Percentiles rank a stretch among this genome's conserved stretches.
phyloP scores from a whole-genome alignment of 2,888 invertebrate genomes.

The Brachyopa scutellaris region DNA sequence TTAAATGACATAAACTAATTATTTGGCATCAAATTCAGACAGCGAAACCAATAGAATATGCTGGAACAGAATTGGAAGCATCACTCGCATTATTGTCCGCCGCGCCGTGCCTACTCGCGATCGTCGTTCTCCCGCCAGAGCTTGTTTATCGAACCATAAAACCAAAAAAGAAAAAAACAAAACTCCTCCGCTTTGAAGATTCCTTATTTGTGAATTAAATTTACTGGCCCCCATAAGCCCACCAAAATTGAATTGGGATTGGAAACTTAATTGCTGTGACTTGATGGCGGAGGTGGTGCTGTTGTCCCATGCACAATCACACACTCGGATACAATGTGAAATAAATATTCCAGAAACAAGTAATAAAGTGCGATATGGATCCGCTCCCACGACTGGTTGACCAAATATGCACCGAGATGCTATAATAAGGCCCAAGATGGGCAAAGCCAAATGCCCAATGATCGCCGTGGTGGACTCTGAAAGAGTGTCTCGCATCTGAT shows the following conservation, averaged over 20 bases:
- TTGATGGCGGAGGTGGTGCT: constrained; percentile 19
- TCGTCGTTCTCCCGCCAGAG: constrained; percentile 25
- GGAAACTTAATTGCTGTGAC: constrained; percentile 48
- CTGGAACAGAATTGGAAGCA: constrained; percentile 37
- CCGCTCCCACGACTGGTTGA: constrained; percentile 66
- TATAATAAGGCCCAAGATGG: constrained; percentile 61
- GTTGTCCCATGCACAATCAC: constrained; percentile 39
- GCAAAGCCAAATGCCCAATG: constrained; percentile 54
- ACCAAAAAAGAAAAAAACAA: constrained; percentile 26
- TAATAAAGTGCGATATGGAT: constrained; percentile 60
- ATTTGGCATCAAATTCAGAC: constrained; percentile 62
- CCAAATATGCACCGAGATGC: constrained; percentile 63
- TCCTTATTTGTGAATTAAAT: constrained; percentile 65
- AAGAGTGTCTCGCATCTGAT: constrained; percentile 54
- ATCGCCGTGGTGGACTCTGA: constrained; percentile 35
- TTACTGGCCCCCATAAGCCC: constrained; percentile 51
- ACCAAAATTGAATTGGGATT: constrained; percentile 55
- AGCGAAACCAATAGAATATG: constrained; percentile 66
- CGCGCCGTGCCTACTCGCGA: constrained; percentile 29
- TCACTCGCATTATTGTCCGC: constrained; percentile 25
- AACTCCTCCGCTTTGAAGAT: constrained; percentile 62
- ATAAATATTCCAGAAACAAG: constrained; percentile 58
- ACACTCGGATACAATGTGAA: constrained; percentile 61
- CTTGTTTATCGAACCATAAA: constrained; percentile 64
- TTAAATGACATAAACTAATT: constrained; percentile 67